Percentiles rank a stretch among this genome's conserved stretches.
Conservation (phyloP, 30 jellyfish, hydroid and myxozoan species). For the Morbakka virulenta region DNA sequence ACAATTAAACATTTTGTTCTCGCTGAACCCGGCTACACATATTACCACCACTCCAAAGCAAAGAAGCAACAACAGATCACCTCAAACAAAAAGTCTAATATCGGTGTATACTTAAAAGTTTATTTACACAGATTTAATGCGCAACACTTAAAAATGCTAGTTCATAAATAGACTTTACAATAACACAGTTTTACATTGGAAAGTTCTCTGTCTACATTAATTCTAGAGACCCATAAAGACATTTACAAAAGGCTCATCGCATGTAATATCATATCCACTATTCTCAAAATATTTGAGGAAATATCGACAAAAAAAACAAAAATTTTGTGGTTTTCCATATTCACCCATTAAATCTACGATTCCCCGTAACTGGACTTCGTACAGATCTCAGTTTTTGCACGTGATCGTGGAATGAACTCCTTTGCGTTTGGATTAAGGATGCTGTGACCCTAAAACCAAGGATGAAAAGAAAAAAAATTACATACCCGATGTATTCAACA, state of each 20-base stretch:
- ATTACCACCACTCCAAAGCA: no score
- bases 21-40: no score
- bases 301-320: no score
- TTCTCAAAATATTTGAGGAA: background rate
- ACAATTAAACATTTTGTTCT: no score
- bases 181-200: background rate
- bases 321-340: no score
- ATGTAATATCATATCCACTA: background rate
- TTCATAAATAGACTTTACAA: background rate
- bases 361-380: background rate
- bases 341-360: no score
- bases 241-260: background rate
- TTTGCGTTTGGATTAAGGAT: conserved; percentile 65
- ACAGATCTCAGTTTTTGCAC: background rate
- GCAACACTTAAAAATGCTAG: background rate
- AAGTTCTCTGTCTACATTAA: background rate
- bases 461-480: background rate
- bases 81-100: background rate
- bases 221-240: background rate
- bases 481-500: background rate
- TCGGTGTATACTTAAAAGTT: background rate
- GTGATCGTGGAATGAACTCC: conserved; percentile 65
- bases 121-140: background rate
- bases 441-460: background rate
- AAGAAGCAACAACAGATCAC: no score